A percentile compares a stretch with the other conserved stretches of the same genome.
These are phyloP conservation scores for Tinea pellionella DNA, from an alignment of 2,888 invertebrate genomes.

Conservation along the genomic window DNA sequence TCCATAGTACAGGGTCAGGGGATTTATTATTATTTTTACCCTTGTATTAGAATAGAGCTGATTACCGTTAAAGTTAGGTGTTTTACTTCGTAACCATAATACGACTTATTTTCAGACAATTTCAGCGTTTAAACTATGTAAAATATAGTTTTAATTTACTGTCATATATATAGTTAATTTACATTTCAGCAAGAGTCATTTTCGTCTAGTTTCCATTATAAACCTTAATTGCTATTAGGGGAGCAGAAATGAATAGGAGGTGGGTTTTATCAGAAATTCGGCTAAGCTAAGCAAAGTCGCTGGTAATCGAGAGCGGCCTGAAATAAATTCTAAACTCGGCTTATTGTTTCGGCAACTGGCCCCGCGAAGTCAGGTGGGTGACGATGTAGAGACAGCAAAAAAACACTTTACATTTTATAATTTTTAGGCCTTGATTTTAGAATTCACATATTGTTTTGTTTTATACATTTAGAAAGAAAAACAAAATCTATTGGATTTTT, in stretches of 20 bases:
- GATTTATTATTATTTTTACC: too few relatives aligned
- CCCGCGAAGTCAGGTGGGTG: constrained; percentile 37
- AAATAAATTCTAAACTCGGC: constrained; percentile 33
- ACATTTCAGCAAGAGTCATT: constrained; percentile 18
- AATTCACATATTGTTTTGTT: too few relatives aligned
- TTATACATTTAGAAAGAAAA: too few relatives aligned
- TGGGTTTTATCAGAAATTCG: constrained; percentile 13
- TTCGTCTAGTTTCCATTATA: constrained; percentile 26
- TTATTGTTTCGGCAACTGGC: constrained; percentile 43
- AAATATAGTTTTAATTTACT: too few relatives aligned
- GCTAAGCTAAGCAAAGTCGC: constrained; percentile 14
- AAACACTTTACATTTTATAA: neutral
- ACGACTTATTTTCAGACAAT: too few relatives aligned
- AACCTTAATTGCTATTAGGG: constrained; percentile 25
- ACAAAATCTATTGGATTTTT: too few relatives aligned
- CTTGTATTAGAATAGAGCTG: too few relatives aligned
- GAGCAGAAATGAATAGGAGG: constrained; percentile 15
- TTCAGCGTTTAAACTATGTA: too few relatives aligned
- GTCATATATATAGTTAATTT: neutral
- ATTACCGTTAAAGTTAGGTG: too few relatives aligned
- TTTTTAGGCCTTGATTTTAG: neutral
- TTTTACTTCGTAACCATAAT: too few relatives aligned
- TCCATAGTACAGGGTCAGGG: too few relatives aligned
- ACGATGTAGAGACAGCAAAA: constrained; percentile 12
- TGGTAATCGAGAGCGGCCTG: constrained; percentile 24